Conservation (phyloP, 2,797 vertebrate genomes). For the Rallus crepitans region DNA sequence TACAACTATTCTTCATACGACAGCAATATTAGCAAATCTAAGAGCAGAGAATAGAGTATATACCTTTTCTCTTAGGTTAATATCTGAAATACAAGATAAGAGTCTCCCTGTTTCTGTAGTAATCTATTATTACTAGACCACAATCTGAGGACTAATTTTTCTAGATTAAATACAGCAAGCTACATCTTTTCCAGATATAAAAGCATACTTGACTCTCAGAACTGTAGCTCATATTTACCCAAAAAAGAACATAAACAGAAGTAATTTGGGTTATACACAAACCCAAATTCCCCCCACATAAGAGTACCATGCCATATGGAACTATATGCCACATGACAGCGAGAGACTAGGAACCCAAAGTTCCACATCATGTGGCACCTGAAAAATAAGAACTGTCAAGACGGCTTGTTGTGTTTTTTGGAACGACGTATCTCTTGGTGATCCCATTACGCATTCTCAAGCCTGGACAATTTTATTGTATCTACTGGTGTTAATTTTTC, state of each 20-base stretch:
- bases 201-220: neutral
- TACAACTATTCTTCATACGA: neutral
- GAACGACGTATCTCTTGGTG: neutral
- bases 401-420: neutral
- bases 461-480: neutral
- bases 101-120: neutral
- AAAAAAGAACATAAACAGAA: neutral
- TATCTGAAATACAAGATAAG: neutral
- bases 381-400: neutral
- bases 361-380: rapidly evolving
- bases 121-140: neutral
- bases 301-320: no score
- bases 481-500: neutral
- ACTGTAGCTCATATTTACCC: neutral
- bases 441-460: neutral
- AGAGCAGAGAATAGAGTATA: neutral
- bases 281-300: neutral
- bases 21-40: neutral
- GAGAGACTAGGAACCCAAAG: neutral
- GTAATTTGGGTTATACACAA: neutral
- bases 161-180: neutral
- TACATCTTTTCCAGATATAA: neutral
- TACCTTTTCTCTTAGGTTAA: neutral
- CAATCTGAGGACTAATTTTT: neutral
- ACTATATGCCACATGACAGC: neutral